phyloP scores from a whole-genome alignment of 1,140 invertebrate species.

The Holotrichia oblita region DNA sequence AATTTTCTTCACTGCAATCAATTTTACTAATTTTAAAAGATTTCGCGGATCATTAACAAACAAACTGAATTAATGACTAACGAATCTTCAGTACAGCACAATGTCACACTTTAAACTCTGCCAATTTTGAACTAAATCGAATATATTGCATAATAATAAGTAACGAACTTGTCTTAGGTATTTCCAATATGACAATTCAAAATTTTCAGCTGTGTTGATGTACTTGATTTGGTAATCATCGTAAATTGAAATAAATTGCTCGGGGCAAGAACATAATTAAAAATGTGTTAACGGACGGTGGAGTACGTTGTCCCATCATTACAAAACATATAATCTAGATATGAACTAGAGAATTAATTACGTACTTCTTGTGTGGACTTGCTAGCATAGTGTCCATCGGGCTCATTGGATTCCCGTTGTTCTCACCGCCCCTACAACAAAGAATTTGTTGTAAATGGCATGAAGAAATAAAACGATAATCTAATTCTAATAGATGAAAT shows the following conservation, averaged over 20 bases:
- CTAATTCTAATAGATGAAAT: background rate
- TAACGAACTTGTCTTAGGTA: background rate
- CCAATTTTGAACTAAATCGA: background rate
- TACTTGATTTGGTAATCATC: background rate
- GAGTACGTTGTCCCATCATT: background rate
- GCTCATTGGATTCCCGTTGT: slow-evolving; percentile 56
- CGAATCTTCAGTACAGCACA: background rate
- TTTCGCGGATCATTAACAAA: no score
- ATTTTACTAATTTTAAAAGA: background rate
- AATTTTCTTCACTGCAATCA: background rate
- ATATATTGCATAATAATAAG: background rate
- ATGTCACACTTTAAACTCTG: background rate
- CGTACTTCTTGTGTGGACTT: slow-evolving; percentile 57
- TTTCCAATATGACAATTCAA: background rate
- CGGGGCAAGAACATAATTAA: slow-evolving; percentile 45
- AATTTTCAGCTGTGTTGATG: no score
- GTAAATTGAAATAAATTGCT: background rate
- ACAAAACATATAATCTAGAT: background rate
- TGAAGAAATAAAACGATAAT: background rate
- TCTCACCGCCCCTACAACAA: slow-evolving; percentile 57
- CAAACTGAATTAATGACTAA: no score
- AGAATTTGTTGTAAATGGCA: slow-evolving; percentile 45
- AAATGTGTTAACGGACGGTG: slow-evolving; percentile 35
- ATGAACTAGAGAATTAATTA: slow-evolving; percentile 41
- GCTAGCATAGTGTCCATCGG: slow-evolving; percentile 52